phyloP scores from a whole-genome alignment of 2,113 vertebrate species.

The Entelurus aequoreus region DNA sequence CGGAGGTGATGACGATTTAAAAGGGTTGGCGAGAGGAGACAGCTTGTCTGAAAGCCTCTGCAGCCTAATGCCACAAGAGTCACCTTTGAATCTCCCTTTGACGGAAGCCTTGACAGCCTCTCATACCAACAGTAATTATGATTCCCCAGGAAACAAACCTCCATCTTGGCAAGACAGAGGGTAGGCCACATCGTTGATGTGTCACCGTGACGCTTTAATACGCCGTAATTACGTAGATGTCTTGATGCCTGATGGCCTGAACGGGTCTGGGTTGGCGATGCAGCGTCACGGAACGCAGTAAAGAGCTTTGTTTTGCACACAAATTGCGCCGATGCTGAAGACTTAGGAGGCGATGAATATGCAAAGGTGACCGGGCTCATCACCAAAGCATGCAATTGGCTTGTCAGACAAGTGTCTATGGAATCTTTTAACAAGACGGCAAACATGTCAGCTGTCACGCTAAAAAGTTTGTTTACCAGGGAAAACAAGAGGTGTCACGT shows the following conservation, averaged over 20 bases:
- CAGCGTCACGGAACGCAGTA: conserved; percentile 22
- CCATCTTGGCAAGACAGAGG: conserved; percentile 50
- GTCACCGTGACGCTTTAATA: conserved; percentile 68
- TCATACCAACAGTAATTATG: conserved; percentile 66
- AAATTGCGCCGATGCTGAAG: conserved; percentile 45
- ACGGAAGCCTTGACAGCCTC: conserved; percentile 65
- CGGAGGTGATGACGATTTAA: conserved; percentile 71
- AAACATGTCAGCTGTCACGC: too few species aligned
- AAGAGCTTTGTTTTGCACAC: conserved; percentile 27
- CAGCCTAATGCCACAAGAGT: conserved; percentile 58
- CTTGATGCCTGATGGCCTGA: conserved; percentile 44
- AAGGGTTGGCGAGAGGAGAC: conserved; percentile 61
- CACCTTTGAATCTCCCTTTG: conserved; percentile 68
- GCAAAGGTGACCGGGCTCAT: conserved; percentile 45
- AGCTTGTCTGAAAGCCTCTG: conserved; percentile 64
- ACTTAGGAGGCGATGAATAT: conserved; percentile 61
- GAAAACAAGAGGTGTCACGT: conserved; percentile 65
- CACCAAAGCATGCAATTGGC: conserved; percentile 42
- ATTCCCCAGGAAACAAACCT: conserved; percentile 55
- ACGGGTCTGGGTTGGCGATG: conserved; percentile 24
- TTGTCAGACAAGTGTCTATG: conserved; percentile 10
- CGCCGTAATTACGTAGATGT: conserved; percentile 63
- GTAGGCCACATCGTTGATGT: conserved; percentile 41
- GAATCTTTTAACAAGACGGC: too few species aligned
- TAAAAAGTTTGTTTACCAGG: too few species aligned